These are phyloP conservation scores for Nycticryphes semicollaris DNA, from an alignment of 2,113 vertebrate genomes.

Conservation along the genomic window DNA sequence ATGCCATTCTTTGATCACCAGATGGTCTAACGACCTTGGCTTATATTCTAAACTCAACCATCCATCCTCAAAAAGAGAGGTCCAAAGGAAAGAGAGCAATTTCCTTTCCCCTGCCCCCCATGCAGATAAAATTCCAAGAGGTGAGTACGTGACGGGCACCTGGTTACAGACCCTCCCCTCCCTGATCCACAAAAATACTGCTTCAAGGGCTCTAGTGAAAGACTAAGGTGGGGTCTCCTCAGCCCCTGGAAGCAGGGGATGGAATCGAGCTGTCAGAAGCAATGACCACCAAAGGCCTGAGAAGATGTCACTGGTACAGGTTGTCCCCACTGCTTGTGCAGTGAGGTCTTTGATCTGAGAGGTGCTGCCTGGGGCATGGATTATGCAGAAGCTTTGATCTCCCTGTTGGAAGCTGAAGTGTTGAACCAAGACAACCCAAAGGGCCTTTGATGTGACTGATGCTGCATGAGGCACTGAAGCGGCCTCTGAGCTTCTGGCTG, in stretches of 20 bases:
- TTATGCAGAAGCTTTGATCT: conserved; percentile 60
- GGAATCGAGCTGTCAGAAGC: not conserved
- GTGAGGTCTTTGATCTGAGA: conserved; percentile 29
- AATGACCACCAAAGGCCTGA: not conserved
- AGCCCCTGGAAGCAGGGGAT: not conserved
- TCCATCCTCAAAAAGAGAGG: not conserved
- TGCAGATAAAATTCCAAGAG: conserved; percentile 16
- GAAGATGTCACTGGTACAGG: conserved; percentile 9
- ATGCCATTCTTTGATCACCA: conserved; percentile 51
- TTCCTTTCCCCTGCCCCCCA: not conserved
- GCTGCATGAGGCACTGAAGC: not conserved
- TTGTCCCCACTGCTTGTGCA: conserved; percentile 12
- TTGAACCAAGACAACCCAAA: conserved; percentile 22
- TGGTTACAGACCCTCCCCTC: not conserved
- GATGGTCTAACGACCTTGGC: conserved; percentile 10
- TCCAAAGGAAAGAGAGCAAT: not conserved
- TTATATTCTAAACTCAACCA: conserved; percentile 10
- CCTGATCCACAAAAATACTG: not conserved
- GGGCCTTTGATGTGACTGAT: conserved; percentile 32
- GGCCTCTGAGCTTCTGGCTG: not conserved
- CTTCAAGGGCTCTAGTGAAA: not conserved
- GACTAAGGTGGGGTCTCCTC: not conserved
- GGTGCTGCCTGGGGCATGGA: conserved; percentile 34
- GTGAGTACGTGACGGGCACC: not conserved
- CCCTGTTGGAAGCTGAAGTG: conserved; percentile 26